Evolutionary conservation across 2,113 vertebrate species (phyloP).

Genomic region (Trematomus loennbergii): DNA sequence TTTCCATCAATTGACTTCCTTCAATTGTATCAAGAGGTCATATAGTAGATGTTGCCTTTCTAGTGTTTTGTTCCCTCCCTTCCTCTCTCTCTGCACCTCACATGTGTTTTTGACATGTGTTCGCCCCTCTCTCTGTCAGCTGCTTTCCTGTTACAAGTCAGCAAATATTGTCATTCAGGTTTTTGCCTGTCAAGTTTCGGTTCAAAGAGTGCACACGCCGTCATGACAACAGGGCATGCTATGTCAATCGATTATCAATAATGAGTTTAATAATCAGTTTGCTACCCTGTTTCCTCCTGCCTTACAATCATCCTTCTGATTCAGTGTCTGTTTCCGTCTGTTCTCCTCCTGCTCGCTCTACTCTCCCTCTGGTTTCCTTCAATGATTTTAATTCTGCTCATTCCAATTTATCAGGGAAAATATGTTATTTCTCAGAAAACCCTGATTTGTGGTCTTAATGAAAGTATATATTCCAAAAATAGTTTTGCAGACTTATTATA

Average conservation of each 20-base stretch:
- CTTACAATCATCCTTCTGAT: slow-evolving; percentile 23
- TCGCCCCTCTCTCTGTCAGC: not conserved
- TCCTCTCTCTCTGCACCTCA: too few relatives aligned
- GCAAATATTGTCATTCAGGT: slow-evolving; percentile 6
- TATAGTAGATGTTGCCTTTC: slow-evolving; percentile 7
- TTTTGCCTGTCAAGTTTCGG: slow-evolving; percentile 2
- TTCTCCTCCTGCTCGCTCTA: not conserved
- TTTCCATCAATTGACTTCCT: slow-evolving; percentile 31
- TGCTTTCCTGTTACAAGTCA: not conserved
- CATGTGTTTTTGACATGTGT: too few relatives aligned
- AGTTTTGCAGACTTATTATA: not conserved
- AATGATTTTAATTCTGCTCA: not conserved
- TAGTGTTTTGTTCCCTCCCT: not conserved
- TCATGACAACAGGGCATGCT: not conserved
- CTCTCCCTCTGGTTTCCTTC: not conserved
- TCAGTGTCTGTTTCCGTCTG: slow-evolving; percentile 24
- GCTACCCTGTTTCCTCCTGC: slow-evolving; percentile 2
- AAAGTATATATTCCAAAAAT: not conserved
- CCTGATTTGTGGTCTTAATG: not conserved
- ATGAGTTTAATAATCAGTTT: slow-evolving; percentile 16
- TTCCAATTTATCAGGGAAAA: not conserved
- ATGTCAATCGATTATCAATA: not conserved
- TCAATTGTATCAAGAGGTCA: not conserved
- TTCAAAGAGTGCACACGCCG: not conserved
- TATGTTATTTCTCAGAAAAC: not conserved